These are phyloP conservation scores for Anthonomus grandis DNA, from an alignment of 1,140 invertebrate species.

Conservation along the genomic window DNA sequence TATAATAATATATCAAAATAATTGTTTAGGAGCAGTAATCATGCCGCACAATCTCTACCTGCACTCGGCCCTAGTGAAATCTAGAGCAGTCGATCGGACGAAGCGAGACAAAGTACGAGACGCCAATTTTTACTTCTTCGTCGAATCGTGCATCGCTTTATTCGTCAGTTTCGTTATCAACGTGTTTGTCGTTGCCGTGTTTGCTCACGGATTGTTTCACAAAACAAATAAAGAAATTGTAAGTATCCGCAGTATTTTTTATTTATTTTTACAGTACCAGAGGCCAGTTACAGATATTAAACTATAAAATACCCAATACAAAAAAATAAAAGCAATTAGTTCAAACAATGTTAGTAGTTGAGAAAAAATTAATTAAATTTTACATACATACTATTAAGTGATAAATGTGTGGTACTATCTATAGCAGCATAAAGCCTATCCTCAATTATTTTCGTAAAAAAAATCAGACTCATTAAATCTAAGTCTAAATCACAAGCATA, in stretches of 20 bases:
- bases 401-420: no score
- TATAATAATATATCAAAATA: no score
- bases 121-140: conserved; percentile 88
- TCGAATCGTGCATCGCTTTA: conserved; percentile 80
- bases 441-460: no score
- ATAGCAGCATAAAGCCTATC: no score
- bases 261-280: not conserved
- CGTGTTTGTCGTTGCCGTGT: conserved; percentile 86
- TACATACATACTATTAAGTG: no score
- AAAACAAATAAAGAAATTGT: conserved; percentile 62
- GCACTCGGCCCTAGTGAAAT: conserved; percentile 89
- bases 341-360: no score
- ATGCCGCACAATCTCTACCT: conserved; percentile 96
- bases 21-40: conserved; percentile 68
- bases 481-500: no score
- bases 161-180: conserved; percentile 89
- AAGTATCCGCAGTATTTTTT: conserved; percentile 10
- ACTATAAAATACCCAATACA: no score
- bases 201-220: conserved; percentile 77
- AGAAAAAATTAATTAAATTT: no score
- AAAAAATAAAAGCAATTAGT: no score
- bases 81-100: conserved; percentile 74
- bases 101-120: conserved; percentile 72
- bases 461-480: no score
- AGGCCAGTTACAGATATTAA: no score